Percentiles rank a stretch among this genome's conserved stretches.
Conservation (phyloP, 2,888 invertebrate genomes). For the Drosophila buzzatii region DNA sequence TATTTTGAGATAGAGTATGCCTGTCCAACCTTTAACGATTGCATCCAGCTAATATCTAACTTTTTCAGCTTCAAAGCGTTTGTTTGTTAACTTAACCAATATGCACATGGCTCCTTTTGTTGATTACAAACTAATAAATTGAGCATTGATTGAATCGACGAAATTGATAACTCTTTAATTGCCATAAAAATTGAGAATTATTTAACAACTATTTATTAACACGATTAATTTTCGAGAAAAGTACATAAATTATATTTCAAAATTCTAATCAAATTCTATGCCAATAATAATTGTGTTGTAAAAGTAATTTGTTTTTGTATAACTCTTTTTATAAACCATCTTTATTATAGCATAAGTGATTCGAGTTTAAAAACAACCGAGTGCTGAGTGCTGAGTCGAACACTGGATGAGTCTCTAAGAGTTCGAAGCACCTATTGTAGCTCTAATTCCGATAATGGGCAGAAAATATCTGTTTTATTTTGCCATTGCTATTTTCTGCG, state of each 20-base stretch:
- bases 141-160: conserved; percentile 12
- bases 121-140: conserved; percentile 76
- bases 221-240: conserved; percentile 7
- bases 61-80: conserved; percentile 4
- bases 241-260: conserved; percentile 2
- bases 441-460: conserved; percentile 31
- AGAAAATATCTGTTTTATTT: conserved; percentile 15
- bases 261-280: conserved; percentile 10
- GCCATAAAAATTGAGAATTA: conserved; percentile 7
- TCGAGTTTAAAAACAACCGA: conserved; percentile 79
- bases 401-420: conserved; percentile 64
- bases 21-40: background rate
- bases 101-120: conserved; percentile 75
- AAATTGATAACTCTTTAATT: conserved; percentile 9
- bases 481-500: conserved; percentile 33
- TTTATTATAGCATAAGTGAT: conserved; percentile 79
- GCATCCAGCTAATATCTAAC: background rate
- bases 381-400: conserved; percentile 75
- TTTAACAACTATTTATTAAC: background rate
- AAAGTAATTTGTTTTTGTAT: conserved; percentile 74
- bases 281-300: conserved; percentile 53
- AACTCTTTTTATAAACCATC: conserved; percentile 71
- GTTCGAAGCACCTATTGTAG: conserved; percentile 52
- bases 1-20: background rate
- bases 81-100: conserved; percentile 13